Evolutionary conservation across 2,797 vertebrate species (phyloP).

Genomic region (Eulemur coronatus): DNA sequence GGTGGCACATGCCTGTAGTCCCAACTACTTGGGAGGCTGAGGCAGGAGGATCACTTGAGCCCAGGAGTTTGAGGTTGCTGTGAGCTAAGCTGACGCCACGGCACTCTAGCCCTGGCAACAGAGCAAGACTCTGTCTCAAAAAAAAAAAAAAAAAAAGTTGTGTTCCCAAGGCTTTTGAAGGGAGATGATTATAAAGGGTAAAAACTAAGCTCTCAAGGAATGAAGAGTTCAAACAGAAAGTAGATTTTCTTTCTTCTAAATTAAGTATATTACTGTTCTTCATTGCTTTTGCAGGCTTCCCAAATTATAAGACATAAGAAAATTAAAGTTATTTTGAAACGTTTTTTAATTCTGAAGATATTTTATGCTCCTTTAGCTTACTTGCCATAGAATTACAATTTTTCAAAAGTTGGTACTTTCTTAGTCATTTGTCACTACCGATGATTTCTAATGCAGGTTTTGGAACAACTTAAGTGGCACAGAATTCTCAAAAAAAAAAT

Average conservation of each 20-base stretch:
- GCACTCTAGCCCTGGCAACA: too few species aligned
- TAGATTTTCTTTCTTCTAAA: too few species aligned
- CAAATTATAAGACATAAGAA: neutral
- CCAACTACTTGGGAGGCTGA: too few species aligned
- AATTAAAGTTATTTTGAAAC: neutral
- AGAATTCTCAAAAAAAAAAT: neutral
- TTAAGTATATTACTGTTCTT: neutral
- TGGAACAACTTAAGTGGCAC: neutral
- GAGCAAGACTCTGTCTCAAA: too few species aligned
- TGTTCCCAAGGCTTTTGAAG: neutral
- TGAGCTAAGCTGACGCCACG: too few species aligned
- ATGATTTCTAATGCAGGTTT: neutral
- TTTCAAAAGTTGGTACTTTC: neutral
- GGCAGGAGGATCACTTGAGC: too few species aligned
- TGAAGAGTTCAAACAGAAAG: neutral
- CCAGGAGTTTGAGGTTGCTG: too few species aligned
- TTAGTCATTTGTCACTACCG: neutral
- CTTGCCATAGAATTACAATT: neutral
- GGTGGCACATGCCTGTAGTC: too few species aligned
- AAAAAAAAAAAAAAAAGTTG: neutral
- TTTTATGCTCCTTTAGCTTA: neutral
- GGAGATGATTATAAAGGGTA: neutral
- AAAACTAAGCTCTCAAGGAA: neutral
- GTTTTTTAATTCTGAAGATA: neutral
- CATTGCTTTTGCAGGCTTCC: neutral